These are phyloP conservation scores for Epiblema foenella DNA, from an alignment of 2,888 invertebrate genomes.

Conservation along the genomic window DNA sequence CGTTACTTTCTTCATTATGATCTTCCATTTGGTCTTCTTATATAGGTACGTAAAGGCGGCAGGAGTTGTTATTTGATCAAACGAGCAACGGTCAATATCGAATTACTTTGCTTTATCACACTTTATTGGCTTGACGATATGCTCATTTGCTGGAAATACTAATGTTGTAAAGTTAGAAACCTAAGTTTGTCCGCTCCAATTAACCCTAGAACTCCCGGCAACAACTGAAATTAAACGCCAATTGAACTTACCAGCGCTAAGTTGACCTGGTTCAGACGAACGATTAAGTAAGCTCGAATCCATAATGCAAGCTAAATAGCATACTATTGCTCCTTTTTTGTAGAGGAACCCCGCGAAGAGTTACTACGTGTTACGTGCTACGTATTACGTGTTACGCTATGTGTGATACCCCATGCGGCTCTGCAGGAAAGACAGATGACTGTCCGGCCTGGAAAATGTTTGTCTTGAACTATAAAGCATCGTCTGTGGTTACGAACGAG, in stretches of 20 bases:
- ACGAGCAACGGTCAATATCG: neutral
- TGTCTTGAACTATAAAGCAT: neutral
- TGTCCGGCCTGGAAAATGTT: neutral
- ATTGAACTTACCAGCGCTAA: conserved; percentile 3
- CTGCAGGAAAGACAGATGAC: neutral
- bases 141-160: neutral
- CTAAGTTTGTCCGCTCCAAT: conserved; percentile 14
- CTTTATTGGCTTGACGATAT: neutral
- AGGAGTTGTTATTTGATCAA: neutral
- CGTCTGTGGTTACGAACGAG: neutral
- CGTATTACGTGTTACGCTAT: no score
- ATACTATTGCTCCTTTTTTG: neutral
- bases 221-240: conserved; percentile 18
- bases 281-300: neutral
- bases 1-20: no score
- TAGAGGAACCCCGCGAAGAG: neutral
- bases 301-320: no score
- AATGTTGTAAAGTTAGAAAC: conserved; percentile 6
- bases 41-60: neutral
- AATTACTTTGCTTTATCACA: neutral
- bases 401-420: no score
- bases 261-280: neutral
- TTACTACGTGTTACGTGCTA: no score
- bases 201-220: conserved; percentile 1
- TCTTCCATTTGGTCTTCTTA: no score